Base-by-base conservation (phyloP, 2,797 vertebrate genomes). In the Buphagus erythrorhynchus region DNA sequence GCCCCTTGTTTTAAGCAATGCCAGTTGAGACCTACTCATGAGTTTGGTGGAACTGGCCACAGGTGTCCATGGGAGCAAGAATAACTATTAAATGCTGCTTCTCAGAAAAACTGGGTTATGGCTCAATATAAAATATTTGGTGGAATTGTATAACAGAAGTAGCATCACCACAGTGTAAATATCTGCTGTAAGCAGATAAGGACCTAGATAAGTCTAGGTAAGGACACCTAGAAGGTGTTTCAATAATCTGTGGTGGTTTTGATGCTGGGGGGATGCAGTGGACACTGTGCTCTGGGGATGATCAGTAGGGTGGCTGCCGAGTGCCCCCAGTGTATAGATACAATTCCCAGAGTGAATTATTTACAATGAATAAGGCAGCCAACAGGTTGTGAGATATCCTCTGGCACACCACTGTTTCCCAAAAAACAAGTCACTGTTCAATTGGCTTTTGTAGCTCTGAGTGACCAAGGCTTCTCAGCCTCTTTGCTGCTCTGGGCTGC, bases 81-180 rank as follows among this genome's bases (percentile, higher is more conserved):
- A 29, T 19, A 49, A 11, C 6, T 38, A 14, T 11, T 33, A 63
- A 79, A 71, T 12, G 16, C 26, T 68, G 42, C 35, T 65, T 35
- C 31, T 59, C 26, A 58, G n/a, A 58, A 71, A 17, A 4, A 10
- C 0, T 5, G 8, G 3, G 1, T 5, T 65, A 22, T 43, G 31
- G 14, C 26, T 88, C 59, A 68, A 9, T 0, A 1, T 1, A 9
- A 21, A 61, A 8, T 72, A 20, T 12, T 33, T 18, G 35, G 13
- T 52, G 28, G 4, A 8, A 36, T 31, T 28, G 7, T 52, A 28
- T 35, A 55, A 38, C 43, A 55, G 26, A 7, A 83, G 22, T 19
- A 80, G 22, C 87, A 72, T 7, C 45, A 20, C 40, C 16, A 12
- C 28, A n/a, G 11, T 3, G 3, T 9, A 20, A 43, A 62, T 4